Base-by-base conservation (phyloP, 2,888 invertebrate species). In the Smittia aterrima region DNA sequence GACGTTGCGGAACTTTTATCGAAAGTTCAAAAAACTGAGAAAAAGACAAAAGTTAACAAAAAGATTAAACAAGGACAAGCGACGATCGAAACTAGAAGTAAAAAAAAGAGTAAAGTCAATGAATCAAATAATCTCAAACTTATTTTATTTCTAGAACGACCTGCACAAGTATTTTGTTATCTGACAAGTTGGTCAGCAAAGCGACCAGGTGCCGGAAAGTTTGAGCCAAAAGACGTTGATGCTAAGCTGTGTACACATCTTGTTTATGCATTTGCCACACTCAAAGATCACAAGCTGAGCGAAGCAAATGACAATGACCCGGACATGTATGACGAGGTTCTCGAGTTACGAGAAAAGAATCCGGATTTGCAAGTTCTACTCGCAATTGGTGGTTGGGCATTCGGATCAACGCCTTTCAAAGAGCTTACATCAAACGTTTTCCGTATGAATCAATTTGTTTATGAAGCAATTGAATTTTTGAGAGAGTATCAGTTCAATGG, bases 161-260 rank as follows among this genome's bases (percentile, higher is more conserved):
- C 91, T 67, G 91, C 94, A 0, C 92, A 93, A 84, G 90, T 95
- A 1, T 91, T 97, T 79, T 98, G 98, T 83, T 98, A 98, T 83
- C 87, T 96, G 81, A 97, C 98, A 1, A 97, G 94, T 78, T 98
- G 98, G 97, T 95, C 97, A 0, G 90, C 93, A 76, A 96, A 96
- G 82, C 87, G 97, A 73, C 93, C 93, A 0, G 93, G 94, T 74
- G 87, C 89, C 1, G 96, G 95, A 11, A 92, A 92, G 80, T 98
- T 95, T 84, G 88, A 87, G 76, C 96, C 97, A 0, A 94, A 95
- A 78, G 91, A 95, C 81, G 89, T 98, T 53, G 93, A 96, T 80
- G 87, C 96, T 0, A 88, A 86, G 13, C 89, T 97, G 0, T 98
- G 98, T 82, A 97, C 97, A 0, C 97, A 98, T 82, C 86, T 98